phyloP scores from a whole-genome alignment of 1,140 invertebrate species.

The Neoseiulus cucumeris region DNA sequence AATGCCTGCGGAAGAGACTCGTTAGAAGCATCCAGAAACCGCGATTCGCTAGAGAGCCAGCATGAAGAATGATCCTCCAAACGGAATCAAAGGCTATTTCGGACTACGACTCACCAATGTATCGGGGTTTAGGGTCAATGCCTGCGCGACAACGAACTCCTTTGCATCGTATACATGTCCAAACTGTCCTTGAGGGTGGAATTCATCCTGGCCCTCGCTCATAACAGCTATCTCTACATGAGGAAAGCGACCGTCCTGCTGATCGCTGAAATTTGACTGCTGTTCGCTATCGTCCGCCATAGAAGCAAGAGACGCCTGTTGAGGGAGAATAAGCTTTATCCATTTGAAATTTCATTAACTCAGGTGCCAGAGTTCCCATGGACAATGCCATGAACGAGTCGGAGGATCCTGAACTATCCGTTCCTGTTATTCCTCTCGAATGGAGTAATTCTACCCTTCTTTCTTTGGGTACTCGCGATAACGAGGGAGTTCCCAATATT shows the following conservation, averaged over 20 bases:
- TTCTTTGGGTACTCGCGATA: too few relatives aligned
- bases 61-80: too few relatives aligned
- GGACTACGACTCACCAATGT: conserved; percentile 49
- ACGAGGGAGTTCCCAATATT: too few relatives aligned
- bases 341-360: too few relatives aligned
- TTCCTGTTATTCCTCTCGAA: too few relatives aligned
- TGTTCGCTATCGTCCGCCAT: conserved; percentile 1
- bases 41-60: too few relatives aligned
- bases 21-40: background rate
- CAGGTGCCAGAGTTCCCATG: too few relatives aligned
- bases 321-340: too few relatives aligned
- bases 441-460: too few relatives aligned
- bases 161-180: conserved; percentile 45
- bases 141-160: conserved; percentile 60
- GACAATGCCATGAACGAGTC: too few relatives aligned
- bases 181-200: conserved; percentile 55
- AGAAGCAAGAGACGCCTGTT: background rate
- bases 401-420: too few relatives aligned
- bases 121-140: conserved; percentile 48
- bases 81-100: too few relatives aligned
- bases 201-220: conserved; percentile 40
- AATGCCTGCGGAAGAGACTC: conserved; percentile 33
- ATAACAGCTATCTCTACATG: conserved; percentile 25
- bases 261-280: conserved; percentile 1
- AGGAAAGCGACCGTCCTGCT: background rate